Evolutionary conservation across 2,888 invertebrate species (phyloP).

Genomic region (Leptinotarsa juncta): DNA sequence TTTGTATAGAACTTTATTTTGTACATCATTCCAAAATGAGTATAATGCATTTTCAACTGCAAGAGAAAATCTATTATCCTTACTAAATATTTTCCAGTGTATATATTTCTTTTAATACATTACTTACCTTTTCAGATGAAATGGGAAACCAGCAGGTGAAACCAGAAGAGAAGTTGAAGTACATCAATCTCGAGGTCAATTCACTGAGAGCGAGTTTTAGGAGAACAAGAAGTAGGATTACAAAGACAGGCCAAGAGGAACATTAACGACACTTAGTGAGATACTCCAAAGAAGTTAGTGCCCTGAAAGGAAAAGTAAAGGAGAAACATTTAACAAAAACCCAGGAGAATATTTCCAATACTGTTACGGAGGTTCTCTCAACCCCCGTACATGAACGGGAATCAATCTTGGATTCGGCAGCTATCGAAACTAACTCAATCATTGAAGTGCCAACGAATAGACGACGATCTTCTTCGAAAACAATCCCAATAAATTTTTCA

Average conservation of each 20-base stretch:
- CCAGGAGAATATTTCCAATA: constrained; percentile 46
- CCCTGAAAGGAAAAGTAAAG: constrained; percentile 46
- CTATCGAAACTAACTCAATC: constrained; percentile 47
- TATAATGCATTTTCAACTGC: too few species aligned
- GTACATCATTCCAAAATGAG: too few species aligned
- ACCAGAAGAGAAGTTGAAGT: constrained; percentile 44
- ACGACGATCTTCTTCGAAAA: constrained; percentile 32
- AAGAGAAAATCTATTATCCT: too few species aligned
- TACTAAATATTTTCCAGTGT: too few species aligned
- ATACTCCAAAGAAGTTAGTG: constrained; percentile 45
- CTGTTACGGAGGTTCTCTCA: constrained; percentile 47
- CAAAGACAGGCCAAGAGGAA: constrained; percentile 39
- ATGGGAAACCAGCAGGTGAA: constrained; percentile 48
- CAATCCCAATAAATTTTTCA: constrained; percentile 9
- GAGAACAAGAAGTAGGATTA: constrained; percentile 38
- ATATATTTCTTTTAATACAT: too few species aligned
- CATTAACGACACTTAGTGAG: constrained; percentile 41
- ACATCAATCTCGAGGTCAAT: constrained; percentile 47
- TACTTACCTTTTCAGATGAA: constrained; percentile 27
- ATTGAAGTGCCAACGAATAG: constrained; percentile 41
- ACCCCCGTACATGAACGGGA: constrained; percentile 27
- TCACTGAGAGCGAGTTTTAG: constrained; percentile 45
- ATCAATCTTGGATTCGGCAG: constrained; percentile 37
- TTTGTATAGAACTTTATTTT: too few species aligned
- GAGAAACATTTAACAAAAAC: constrained; percentile 44